These are phyloP conservation scores for Mesocentrotus franciscanus DNA, from an alignment of 53 echinoderm and acorn worm species.

Conservation along the genomic window DNA sequence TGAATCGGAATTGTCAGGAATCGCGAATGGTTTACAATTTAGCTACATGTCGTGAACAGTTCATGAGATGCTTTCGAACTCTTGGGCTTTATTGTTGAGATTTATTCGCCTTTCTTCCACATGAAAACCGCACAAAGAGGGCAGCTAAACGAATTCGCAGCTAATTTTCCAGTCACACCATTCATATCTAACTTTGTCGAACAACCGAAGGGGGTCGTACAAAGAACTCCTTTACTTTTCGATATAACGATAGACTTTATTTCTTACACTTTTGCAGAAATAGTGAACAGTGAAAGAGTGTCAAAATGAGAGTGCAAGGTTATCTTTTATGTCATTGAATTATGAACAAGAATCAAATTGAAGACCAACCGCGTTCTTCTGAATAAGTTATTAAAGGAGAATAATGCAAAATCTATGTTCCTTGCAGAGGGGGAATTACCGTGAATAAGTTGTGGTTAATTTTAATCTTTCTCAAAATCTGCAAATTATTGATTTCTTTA, in stretches of 20 bases:
- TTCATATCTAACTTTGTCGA: background rate
- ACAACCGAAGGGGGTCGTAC: background rate
- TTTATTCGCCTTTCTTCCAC: background rate
- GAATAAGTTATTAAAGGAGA: background rate
- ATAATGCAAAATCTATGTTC: conserved; percentile 31
- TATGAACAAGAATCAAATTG: background rate
- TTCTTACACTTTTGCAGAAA: background rate
- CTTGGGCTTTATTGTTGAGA: background rate
- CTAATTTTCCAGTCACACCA: background rate
- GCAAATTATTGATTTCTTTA: background rate
- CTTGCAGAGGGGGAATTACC: background rate
- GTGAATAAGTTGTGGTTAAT: conserved; percentile 29
- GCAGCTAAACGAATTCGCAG: background rate
- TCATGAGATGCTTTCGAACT: background rate
- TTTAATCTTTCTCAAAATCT: conserved; percentile 23
- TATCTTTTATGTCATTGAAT: background rate
- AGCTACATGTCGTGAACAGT: background rate
- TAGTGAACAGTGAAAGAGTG: background rate
- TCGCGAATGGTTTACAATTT: background rate
- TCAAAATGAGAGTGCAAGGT: background rate
- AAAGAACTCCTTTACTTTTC: background rate
- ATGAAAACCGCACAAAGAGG: background rate
- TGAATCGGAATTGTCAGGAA: background rate
- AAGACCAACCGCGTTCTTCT: background rate
- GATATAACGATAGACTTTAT: background rate